Percentiles rank a stretch among this genome's conserved stretches.
These are phyloP conservation scores for Ethmia dodecea DNA, from an alignment of 2,888 invertebrate genomes.

Conservation along the genomic window DNA sequence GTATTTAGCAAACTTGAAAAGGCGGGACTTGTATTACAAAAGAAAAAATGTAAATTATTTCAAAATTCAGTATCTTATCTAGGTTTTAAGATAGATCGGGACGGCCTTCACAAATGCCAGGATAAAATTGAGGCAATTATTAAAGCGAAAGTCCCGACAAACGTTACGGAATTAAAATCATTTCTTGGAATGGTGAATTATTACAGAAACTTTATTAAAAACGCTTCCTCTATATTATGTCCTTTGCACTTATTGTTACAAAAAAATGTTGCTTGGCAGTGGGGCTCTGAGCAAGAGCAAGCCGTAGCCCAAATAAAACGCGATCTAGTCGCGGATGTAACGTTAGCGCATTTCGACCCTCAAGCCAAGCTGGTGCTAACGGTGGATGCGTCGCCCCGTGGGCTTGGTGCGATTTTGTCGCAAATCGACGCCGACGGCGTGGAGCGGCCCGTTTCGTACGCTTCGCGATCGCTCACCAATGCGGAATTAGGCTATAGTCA, in stretches of 20 bases:
- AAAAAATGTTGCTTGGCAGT: constrained; percentile 9
- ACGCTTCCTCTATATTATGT: constrained; percentile 5
- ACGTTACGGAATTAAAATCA: constrained; percentile 10
- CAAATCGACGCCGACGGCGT: background rate
- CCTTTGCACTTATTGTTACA: constrained; percentile 9
- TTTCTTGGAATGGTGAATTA: constrained; percentile 14
- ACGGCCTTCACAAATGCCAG: constrained; percentile 11
- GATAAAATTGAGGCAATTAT: constrained; percentile 9
- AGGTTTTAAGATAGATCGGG: constrained; percentile 10
- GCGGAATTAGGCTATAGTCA: constrained; percentile 1
- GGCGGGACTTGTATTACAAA: constrained; percentile 8
- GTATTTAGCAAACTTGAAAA: constrained; percentile 7
- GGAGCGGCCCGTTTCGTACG: constrained; percentile 8
- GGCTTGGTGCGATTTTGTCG: constrained; percentile 8
- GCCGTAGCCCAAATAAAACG: constrained; percentile 5
- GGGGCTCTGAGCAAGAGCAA: constrained; percentile 3
- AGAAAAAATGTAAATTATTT: constrained; percentile 10
- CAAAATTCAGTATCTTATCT: constrained; percentile 2
- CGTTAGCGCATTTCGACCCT: constrained; percentile 8
- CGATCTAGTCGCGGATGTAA: constrained; percentile 3
- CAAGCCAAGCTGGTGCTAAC: constrained; percentile 3
- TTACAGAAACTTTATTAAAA: constrained; percentile 9
- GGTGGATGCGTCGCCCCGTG: constrained; percentile 8
- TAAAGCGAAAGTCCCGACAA: constrained; percentile 8
- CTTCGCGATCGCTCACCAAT: constrained; percentile 2